Evolutionary conservation across 2,113 vertebrate genomes (phyloP).

Genomic region (Saiga tatarica): DNA sequence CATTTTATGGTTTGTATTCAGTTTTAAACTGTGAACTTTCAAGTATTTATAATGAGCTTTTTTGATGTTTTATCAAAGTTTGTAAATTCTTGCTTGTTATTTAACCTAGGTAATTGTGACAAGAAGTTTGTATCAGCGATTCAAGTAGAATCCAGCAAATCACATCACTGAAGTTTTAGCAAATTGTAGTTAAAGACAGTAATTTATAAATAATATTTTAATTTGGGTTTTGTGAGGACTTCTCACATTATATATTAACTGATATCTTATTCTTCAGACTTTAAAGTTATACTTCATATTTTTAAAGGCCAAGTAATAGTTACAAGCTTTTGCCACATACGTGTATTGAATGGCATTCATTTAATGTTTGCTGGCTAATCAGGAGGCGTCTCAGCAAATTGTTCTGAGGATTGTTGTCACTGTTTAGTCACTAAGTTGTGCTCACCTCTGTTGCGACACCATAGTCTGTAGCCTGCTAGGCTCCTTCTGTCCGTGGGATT

Average conservation of each 20-base stretch:
- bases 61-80: slow-evolving; percentile 70
- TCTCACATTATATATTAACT: neutral
- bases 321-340: neutral
- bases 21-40: slow-evolving; percentile 74
- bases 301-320: neutral
- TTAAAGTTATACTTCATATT: neutral
- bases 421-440: neutral
- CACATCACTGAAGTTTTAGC: neutral
- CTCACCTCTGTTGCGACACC: neutral
- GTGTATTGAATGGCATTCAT: neutral
- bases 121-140: slow-evolving; percentile 52
- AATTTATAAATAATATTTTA: slow-evolving; percentile 12
- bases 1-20: slow-evolving; percentile 66
- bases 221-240: neutral
- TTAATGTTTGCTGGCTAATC: neutral
- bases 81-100: slow-evolving; percentile 77
- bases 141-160: neutral
- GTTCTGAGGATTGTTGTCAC: neutral
- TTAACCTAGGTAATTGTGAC: slow-evolving; percentile 68
- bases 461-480: neutral
- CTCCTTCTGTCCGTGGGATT: neutral
- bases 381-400: neutral
- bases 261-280: neutral
- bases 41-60: slow-evolving; percentile 76
- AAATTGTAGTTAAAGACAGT: neutral